A percentile compares a stretch with the other conserved stretches of the same genome.
These are phyloP conservation scores for Bergia sp. DNA, from an alignment of 92 coral and sea anemone genomes.

Conservation along the genomic window DNA sequence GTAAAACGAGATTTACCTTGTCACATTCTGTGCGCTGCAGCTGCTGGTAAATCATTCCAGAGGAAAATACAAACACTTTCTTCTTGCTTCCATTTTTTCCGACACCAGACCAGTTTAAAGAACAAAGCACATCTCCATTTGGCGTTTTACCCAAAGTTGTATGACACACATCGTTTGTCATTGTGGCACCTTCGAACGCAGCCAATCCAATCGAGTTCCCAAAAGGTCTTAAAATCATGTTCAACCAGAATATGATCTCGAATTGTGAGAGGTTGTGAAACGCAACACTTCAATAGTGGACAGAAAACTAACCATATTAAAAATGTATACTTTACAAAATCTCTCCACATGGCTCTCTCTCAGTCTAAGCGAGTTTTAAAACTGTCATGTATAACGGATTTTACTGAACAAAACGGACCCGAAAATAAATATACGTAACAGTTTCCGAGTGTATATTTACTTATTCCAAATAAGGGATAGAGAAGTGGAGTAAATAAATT, in stretches of 20 bases:
- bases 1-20: neutral
- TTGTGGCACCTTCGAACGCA: constrained; percentile 15
- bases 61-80: neutral
- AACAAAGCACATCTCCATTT: neutral
- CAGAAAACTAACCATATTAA: neutral
- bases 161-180: neutral
- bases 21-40: neutral
- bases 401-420: neutral
- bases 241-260: neutral
- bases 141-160: constrained; percentile 11
- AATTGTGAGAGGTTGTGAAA: neutral
- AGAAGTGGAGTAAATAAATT: neutral
- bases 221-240: neutral
- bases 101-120: neutral
- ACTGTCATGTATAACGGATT: neutral
- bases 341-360: neutral
- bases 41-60: constrained; percentile 22
- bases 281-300: neutral
- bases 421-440: neutral
- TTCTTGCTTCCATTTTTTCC: neutral
- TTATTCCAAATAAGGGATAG: constrained; percentile 9
- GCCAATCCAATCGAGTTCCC: neutral
- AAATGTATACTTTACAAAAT: neutral
- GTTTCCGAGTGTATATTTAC: neutral
- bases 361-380: neutral